These are phyloP conservation scores for Helleia helle DNA, from an alignment of 2,888 invertebrate species.

Conservation along the genomic window DNA sequence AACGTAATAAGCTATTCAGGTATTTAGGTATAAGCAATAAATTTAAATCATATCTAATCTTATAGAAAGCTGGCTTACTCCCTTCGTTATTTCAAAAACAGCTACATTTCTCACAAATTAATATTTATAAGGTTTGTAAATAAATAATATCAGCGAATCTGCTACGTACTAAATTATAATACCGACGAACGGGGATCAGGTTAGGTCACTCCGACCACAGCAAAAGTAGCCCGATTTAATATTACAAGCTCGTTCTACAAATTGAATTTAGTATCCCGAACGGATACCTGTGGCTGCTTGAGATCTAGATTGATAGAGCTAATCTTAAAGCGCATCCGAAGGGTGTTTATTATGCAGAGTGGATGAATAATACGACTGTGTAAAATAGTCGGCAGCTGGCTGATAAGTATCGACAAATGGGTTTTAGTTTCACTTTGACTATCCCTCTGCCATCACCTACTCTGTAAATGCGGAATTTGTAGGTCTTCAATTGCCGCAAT, in stretches of 20 bases:
- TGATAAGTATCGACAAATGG: slow-evolving; percentile 7
- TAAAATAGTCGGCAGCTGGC: slow-evolving; percentile 14
- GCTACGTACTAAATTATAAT: slow-evolving; percentile 13
- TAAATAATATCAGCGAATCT: slow-evolving; percentile 1
- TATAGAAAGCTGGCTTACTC: too few relatives aligned
- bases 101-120: too few relatives aligned
- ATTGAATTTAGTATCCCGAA: slow-evolving; percentile 23
- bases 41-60: too few relatives aligned
- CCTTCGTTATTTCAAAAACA: too few relatives aligned
- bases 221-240: slow-evolving; percentile 27
- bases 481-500: slow-evolving; percentile 1
- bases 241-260: slow-evolving; percentile 28
- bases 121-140: too few relatives aligned
- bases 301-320: slow-evolving; percentile 18
- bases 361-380: slow-evolving; percentile 13
- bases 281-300: slow-evolving; percentile 17
- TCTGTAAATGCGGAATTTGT: slow-evolving; percentile 4
- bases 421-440: slow-evolving; percentile 1
- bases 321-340: slow-evolving; percentile 19
- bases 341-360: slow-evolving; percentile 23
- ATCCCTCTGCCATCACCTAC: slow-evolving; percentile 4
- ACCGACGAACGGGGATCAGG: not conserved
- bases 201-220: slow-evolving; percentile 1
- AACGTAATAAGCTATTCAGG: too few relatives aligned
- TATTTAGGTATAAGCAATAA: too few relatives aligned